phyloP scores from a whole-genome alignment of 2,113 vertebrate genomes.

The Ctenodactylus gundi region DNA sequence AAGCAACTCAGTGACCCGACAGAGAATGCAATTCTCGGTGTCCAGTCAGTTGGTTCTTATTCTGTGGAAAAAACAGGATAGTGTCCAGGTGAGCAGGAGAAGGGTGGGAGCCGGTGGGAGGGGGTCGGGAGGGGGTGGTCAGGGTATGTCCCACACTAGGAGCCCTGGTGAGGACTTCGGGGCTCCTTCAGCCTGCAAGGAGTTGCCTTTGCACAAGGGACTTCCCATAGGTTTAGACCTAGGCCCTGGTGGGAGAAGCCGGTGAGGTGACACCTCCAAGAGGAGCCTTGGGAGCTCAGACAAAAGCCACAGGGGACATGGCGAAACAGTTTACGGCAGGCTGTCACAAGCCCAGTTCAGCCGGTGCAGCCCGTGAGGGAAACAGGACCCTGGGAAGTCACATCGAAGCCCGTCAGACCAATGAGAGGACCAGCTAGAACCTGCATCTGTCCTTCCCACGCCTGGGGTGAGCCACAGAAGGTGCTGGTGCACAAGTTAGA shows the following conservation, averaged over 20 bases:
- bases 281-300: background rate
- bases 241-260: background rate
- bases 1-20: background rate
- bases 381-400: background rate
- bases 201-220: background rate
- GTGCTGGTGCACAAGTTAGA: background rate
- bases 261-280: background rate
- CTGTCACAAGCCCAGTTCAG: background rate
- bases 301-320: background rate
- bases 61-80: background rate
- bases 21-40: background rate
- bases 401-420: background rate
- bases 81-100: background rate
- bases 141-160: background rate
- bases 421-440: background rate
- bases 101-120: accelerated
- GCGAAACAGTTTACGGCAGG: background rate
- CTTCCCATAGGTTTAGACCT: background rate
- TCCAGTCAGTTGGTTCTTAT: background rate
- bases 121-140: background rate
- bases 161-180: background rate
- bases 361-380: background rate
- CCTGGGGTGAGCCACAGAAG: background rate
- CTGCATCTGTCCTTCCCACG: background rate
- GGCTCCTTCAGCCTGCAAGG: background rate